A percentile compares a stretch with the other conserved stretches of the same genome.
phyloP scores from a whole-genome alignment of 2,888 invertebrate genomes.

The Halictus quadricinctus region DNA sequence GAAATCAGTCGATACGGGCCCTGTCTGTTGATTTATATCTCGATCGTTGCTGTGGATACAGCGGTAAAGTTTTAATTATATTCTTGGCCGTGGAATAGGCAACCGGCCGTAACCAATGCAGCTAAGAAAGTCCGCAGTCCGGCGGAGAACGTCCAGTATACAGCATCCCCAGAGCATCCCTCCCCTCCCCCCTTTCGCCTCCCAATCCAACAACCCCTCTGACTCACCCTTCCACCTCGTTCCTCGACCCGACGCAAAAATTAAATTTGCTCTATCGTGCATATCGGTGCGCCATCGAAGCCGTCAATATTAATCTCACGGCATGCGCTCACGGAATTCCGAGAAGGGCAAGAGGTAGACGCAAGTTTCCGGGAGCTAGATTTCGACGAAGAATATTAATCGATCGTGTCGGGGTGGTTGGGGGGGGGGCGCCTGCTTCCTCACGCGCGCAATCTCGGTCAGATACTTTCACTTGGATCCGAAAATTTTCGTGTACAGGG shows the following conservation, averaged over 20 bases:
- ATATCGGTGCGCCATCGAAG: slow-evolving; percentile 64
- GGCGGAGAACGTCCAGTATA: slow-evolving; percentile 33
- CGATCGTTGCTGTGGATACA: slow-evolving; percentile 54
- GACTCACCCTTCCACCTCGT: neutral
- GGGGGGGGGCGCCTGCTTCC: slow-evolving; percentile 14
- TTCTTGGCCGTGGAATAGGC: slow-evolving; percentile 60
- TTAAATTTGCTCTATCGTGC: slow-evolving; percentile 68
- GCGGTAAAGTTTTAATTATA: slow-evolving; percentile 72
- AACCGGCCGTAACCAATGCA: slow-evolving; percentile 64
- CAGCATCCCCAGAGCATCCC: slow-evolving; percentile 6
- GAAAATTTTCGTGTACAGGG: slow-evolving; percentile 13
- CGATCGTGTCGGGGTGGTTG: slow-evolving; percentile 26
- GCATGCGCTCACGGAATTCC: slow-evolving; percentile 66
- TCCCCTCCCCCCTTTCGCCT: neutral
- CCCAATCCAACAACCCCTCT: slow-evolving; percentile 14
- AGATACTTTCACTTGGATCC: slow-evolving; percentile 19
- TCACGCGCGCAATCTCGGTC: slow-evolving; percentile 19
- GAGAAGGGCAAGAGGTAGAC: slow-evolving; percentile 50
- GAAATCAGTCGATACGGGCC: slow-evolving; percentile 41
- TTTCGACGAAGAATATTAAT: slow-evolving; percentile 65
- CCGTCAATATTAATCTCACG: slow-evolving; percentile 73
- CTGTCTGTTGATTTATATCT: slow-evolving; percentile 62
- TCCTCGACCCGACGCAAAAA: slow-evolving; percentile 59
- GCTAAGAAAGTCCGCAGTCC: slow-evolving; percentile 62
- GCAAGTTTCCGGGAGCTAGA: slow-evolving; percentile 47